A percentile compares a stretch with the other conserved stretches of the same genome.
Evolutionary conservation across 1,140 invertebrate species (phyloP).

Genomic region (Orchestia grillus): DNA sequence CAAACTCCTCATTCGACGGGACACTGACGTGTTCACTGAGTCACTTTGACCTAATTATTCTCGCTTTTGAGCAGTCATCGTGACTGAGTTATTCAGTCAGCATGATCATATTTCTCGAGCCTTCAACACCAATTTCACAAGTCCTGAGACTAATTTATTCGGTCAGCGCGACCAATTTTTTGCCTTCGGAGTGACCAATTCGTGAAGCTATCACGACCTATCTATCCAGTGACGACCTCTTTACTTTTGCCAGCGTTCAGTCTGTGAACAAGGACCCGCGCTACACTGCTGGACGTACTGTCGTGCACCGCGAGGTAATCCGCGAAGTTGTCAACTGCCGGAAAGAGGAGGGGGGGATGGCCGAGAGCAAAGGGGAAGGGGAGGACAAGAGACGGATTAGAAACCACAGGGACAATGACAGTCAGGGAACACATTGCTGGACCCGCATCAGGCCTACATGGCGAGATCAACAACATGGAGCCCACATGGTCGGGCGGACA

Average conservation of each 20-base stretch:
- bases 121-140: background rate
- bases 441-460: background rate
- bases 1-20: too few relatives aligned
- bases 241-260: background rate
- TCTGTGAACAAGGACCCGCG: background rate
- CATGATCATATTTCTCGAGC: background rate
- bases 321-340: slow-evolving; percentile 52
- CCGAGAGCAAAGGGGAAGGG: slow-evolving; percentile 3
- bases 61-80: background rate
- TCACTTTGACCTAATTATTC: too few relatives aligned
- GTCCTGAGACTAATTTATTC: background rate
- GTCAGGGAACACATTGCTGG: background rate
- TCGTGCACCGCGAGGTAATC: slow-evolving; percentile 1
- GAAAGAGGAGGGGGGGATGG: slow-evolving; percentile 19
- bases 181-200: background rate
- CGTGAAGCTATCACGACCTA: background rate
- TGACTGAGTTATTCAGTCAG: background rate
- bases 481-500: background rate
- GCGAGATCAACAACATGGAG: background rate
- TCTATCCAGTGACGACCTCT: background rate
- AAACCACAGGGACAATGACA: background rate
- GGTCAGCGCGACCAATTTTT: background rate
- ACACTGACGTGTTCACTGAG: too few relatives aligned
- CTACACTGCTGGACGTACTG: background rate
- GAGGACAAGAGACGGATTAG: slow-evolving; percentile 13